Base-by-base conservation (phyloP, 2,888 invertebrate species). In the Aquatica leii region DNA sequence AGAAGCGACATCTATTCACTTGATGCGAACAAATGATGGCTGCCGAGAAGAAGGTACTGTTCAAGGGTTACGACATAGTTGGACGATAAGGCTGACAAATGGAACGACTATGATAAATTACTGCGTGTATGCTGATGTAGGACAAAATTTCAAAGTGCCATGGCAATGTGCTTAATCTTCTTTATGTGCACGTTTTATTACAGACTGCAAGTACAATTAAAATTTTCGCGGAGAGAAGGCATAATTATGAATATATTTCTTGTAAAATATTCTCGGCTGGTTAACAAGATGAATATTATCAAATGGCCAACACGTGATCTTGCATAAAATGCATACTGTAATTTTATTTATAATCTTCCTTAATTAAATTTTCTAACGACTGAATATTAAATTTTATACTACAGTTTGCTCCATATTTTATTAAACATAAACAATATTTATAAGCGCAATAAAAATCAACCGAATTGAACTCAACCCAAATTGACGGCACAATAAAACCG, bases 51-150 rank as follows among this genome's bases (percentile, higher is more conserved):
- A 66, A 66, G 63, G 63, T 66, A 60, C 60, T 58, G 52, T 59
- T 63, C 66, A 66, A 66, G 63, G 66, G 66, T 66, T 66, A 66
- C 66, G 66, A 66, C 60, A 66, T 66, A 66, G 60, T 66, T 61
- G 64, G 67, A 66, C 66, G 66, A 69, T 68, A 71, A 68, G 68
- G 65, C 69, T 72, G 72, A 72, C 72, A 72, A 72, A 72, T 72
- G 71, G 69, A 72, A 69, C 69, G 69, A 62, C 65, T 66, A 71
- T 71, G 72, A 72, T 68, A 71, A 72, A 72, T 72, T 69, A 64
- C 62, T 58, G 62, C 65, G 65, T 66, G 70, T 63, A 66, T 66
- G 63, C 63, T 66, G 63, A 66, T 66, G 66, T 61, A 63, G 60
- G 66, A 66, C 66, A 63, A 66, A 59, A 62, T 59, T 62, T 59